Base-by-base conservation (phyloP, 1,140 invertebrate species). In the Acromyrmex echinatior region DNA sequence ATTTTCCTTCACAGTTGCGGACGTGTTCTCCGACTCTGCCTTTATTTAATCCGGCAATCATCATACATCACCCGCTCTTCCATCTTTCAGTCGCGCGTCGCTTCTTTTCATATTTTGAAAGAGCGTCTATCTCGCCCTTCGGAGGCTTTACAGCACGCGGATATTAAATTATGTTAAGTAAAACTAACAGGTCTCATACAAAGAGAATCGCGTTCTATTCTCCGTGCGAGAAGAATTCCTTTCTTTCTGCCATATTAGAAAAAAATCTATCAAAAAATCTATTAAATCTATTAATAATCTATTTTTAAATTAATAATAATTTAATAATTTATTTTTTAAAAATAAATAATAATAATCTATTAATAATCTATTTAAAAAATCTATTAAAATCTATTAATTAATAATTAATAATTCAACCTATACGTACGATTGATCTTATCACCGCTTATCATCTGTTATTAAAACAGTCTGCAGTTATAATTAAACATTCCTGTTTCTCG, bases 11-110 rank as follows among this genome's bases (percentile, higher is more conserved):
- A 1, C n/a, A 3, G 0, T 14, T 14, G 16, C 14, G 35, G 7
- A 35, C 45, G 58, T 39, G 14, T 35, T 62, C 56, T 62, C 45
- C 80, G 3, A 76, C 74, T 76, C 70, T 14, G 25, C 56, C 80
- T 63, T 82, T 62, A 73, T 84, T 84, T 84, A 84, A 84, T 84
- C 80, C n/a, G 14, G 70, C 70, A 84, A 84, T 84, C 80, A 82
- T 74, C 80, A 84, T 84, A 84, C 70, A 84, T 84, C 70, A 84
- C 12, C 25, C 56, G 70, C 80, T 84, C 80, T 35, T 84, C 80
- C 80, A 74, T 84, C 80, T 84, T 62, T 76, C 70, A 82, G 68
- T 74, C 68, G 45, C 31, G 49, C 80, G 39, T 76, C 56, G 80
- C 56, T 51, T 62, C 70, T 51, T 84, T 84, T 63, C 70, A 84